Base-by-base conservation (phyloP, 2,113 vertebrate species). In the Gymnogyps californianus region DNA sequence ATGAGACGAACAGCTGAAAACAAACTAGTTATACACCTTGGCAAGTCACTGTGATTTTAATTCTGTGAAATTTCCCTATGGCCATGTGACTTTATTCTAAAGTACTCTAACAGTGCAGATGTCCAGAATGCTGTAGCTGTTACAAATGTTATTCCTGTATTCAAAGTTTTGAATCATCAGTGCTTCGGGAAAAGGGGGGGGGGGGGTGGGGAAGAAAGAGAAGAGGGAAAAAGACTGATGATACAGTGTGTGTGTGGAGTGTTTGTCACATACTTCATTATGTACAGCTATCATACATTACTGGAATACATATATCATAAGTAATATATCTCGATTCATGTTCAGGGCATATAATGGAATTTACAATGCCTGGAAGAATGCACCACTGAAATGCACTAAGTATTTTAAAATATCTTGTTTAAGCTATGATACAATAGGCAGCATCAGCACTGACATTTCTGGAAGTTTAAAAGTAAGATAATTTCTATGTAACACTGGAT, bases 1-100 rank as follows among this genome's bases (percentile, higher is more conserved):
- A 99, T 99, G 98, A 98, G 98, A 97, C 96, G 97, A 98, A 98
- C 98, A 98, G 97, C 98, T 98, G 98, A 98, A 99, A 99, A 98
- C 98, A 98, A 98, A 99, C 98, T 98, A 98, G 98, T 98, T 98
- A 98, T 98, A 98, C 98, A 98, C 98, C 98, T 98, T 98, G 98
- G 98, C 98, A 98, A 98, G 97, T 98, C 92, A 85, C 97, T 97
- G 97, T 92, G 97, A 98, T 98, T 98, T 98, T 96, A 97, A 98
- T 98, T 96, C 98, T 98, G 98, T 98, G 97, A 98, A 98, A 98
- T 98, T 98, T 98, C 98, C 98, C 98, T 87, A 96, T 98, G 98
- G 98, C 98, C 98, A 98, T 98, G 98, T 98, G 98, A 98, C 98
- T 98, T 98, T 98, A 96, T 98, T 97, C 97, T 97, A 93, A 96